Percentiles rank a stretch among this genome's conserved stretches.
Evolutionary conservation across 2,113 vertebrate genomes (phyloP).

Genomic region (Rhinopomastus cyanomelas): DNA sequence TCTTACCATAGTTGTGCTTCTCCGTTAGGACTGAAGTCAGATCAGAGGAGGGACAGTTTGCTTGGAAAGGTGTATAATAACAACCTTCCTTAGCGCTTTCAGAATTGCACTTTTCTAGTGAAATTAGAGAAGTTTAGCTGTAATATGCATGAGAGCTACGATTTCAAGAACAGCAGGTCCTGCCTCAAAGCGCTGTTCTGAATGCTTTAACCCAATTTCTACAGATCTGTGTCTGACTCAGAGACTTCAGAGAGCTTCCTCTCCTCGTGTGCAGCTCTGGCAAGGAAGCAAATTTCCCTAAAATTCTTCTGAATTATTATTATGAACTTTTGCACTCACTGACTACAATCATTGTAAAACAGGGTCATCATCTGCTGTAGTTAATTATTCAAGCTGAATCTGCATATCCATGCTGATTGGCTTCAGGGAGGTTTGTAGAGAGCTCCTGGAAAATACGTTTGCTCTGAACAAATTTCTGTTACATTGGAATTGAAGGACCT

Average conservation of each 20-base stretch:
- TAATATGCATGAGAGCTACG: background rate
- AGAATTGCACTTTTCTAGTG: background rate
- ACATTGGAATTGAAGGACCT: background rate
- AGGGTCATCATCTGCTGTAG: background rate
- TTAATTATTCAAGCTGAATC: slow-evolving; percentile 30
- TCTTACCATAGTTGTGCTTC: background rate
- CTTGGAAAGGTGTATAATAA: background rate
- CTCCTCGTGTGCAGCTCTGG: background rate
- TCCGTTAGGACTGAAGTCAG: background rate
- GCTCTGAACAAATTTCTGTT: background rate
- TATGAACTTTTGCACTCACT: background rate
- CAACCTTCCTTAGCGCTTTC: background rate
- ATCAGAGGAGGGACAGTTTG: background rate
- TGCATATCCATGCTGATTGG: background rate
- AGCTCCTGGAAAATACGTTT: background rate
- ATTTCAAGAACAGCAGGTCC: background rate
- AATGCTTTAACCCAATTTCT: background rate
- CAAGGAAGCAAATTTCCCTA: background rate
- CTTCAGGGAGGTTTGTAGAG: background rate
- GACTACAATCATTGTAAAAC: background rate
- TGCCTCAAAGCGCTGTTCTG: background rate
- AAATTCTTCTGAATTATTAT: background rate
- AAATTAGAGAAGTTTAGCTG: background rate
- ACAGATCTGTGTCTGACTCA: background rate
- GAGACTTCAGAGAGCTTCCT: background rate